Conservation (phyloP, 2,888 invertebrate species). For the Xylocampa areola region DNA sequence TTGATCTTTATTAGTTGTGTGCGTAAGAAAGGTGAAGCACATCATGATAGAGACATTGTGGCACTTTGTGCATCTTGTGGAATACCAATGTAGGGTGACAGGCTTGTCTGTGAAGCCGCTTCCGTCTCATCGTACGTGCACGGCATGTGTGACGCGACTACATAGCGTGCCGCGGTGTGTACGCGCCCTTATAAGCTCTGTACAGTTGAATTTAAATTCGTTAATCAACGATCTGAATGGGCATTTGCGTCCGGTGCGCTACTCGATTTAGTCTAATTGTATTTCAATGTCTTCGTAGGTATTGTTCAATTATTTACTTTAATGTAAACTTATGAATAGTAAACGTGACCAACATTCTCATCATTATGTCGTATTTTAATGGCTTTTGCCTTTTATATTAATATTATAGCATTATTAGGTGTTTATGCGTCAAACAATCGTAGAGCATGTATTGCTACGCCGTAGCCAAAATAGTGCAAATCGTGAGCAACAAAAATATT, state of each 20-base stretch:
- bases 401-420: too few species aligned
- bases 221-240: conserved; percentile 72
- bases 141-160: conserved; percentile 70
- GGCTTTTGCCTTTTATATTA: conserved; percentile 16
- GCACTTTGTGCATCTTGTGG: conserved; percentile 76
- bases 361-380: conserved; percentile 43
- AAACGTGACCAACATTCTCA: conserved; percentile 33
- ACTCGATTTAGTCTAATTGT: conserved; percentile 73
- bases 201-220: conserved; percentile 79
- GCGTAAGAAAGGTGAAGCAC: conserved; percentile 63
- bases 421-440: too few species aligned
- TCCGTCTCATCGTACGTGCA: conserved; percentile 82
- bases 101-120: conserved; percentile 77
- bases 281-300: conserved; percentile 69
- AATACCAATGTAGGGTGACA: conserved; percentile 80
- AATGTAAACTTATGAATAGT: conserved; percentile 36
- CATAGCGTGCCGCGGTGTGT: conserved; percentile 78
- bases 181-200: conserved; percentile 72
- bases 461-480: too few species aligned
- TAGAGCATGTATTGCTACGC: too few species aligned
- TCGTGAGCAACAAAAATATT: too few species aligned
- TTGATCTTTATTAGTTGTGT: conserved; percentile 58
- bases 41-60: conserved; percentile 72
- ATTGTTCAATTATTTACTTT: conserved; percentile 41
- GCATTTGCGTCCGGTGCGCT: conserved; percentile 78